These are phyloP conservation scores for Apostichopus japonicus DNA, from an alignment of 35 echinoderm and acorn worm species.

Conservation along the genomic window DNA sequence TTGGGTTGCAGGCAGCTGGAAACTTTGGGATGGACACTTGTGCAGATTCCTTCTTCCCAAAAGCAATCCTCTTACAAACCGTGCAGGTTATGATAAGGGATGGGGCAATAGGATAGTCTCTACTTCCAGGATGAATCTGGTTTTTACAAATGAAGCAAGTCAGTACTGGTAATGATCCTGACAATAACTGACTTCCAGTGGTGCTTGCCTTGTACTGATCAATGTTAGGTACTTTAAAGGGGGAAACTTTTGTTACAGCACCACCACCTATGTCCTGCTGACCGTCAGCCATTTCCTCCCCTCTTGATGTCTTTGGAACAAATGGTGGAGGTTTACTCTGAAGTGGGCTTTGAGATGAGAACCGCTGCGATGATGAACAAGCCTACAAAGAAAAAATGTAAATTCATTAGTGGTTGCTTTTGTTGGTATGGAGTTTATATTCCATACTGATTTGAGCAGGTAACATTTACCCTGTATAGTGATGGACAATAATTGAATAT, in stretches of 20 bases:
- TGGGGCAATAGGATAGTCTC: constrained; percentile 52
- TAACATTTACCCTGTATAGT: no score
- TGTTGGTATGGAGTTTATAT: no score
- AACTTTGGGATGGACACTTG: constrained; percentile 71
- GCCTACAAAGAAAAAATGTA: constrained; percentile 4
- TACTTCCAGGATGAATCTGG: constrained; percentile 62
- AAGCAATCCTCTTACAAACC: constrained; percentile 74
- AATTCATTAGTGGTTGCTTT: not conserved
- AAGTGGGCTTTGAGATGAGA: not conserved
- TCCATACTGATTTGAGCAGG: no score
- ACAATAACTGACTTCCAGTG: constrained; percentile 21
- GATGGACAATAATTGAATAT: no score
- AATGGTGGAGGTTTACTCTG: constrained; percentile 20
- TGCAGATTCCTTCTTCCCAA: constrained; percentile 45
- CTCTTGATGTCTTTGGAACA: constrained; percentile 8
- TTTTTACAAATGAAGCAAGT: constrained; percentile 79
- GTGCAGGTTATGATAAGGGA: constrained; percentile 68
- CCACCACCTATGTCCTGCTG: not conserved
- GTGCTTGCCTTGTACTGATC: constrained; percentile 72
- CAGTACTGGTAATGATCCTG: not conserved
- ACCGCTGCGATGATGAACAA: constrained; percentile 5
- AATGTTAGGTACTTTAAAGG: constrained; percentile 86
- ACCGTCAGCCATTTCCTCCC: not conserved
- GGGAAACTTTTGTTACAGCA: constrained; percentile 9
- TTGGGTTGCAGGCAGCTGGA: constrained; percentile 68